Evolutionary conservation across 1,140 invertebrate genomes (phyloP).

Genomic region (Polyergus mexicanus): DNA sequence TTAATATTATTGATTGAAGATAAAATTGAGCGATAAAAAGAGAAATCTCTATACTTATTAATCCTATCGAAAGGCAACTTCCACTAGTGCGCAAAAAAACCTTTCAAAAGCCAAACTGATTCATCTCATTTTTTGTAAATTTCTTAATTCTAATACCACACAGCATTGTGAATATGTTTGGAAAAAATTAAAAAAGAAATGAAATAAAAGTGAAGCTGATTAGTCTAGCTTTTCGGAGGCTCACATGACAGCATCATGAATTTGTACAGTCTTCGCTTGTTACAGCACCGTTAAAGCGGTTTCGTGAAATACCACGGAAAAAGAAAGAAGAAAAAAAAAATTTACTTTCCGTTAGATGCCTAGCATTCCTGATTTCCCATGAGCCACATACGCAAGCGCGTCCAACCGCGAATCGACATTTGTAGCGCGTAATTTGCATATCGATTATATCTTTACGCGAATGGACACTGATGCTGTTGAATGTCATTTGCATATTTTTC

Average conservation of each 20-base stretch:
- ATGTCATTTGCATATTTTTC: not conserved
- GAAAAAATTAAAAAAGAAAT: no score
- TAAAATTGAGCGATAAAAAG: no score
- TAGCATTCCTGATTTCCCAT: constrained; percentile 56
- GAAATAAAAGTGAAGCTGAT: not conserved
- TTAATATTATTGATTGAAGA: no score
- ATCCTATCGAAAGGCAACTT: no score
- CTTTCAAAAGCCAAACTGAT: no score
- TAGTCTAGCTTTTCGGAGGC: not conserved
- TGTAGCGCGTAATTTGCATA: not conserved
- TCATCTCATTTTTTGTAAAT: no score
- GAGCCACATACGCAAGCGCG: constrained; percentile 4
- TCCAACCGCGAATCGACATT: constrained; percentile 41
- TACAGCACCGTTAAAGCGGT: constrained; percentile 61
- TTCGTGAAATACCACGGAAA: not conserved
- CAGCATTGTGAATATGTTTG: no score
- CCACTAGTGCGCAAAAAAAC: no score
- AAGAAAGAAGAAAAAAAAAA: constrained; percentile 47
- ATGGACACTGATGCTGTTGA: no score
- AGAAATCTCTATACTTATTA: no score
- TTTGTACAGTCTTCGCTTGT: constrained; percentile 38
- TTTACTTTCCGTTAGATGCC: constrained; percentile 57
- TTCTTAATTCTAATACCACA: no score
- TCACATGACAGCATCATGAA: not conserved
- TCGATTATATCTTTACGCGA: not conserved